Conservation (phyloP, 2,797 vertebrate genomes). For the Gallinago solitaria region DNA sequence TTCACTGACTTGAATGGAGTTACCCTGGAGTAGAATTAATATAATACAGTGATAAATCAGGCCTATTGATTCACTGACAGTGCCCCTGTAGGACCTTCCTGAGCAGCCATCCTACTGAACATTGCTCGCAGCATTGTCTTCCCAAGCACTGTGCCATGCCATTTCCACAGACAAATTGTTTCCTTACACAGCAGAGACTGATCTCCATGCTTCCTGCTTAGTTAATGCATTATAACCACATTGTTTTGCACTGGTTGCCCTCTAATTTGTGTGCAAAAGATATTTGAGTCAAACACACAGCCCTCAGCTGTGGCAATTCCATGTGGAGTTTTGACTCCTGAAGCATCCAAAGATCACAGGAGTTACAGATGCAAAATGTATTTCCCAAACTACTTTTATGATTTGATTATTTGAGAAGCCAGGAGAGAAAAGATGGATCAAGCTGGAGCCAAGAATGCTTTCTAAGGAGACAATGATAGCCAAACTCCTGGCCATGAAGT, state of each 20-base stretch:
- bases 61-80: slow-evolving; percentile 49
- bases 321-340: slow-evolving; percentile 44
- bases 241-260: slow-evolving; percentile 54
- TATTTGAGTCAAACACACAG: slow-evolving; percentile 36
- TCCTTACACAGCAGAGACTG: slow-evolving; percentile 60
- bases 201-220: slow-evolving; percentile 56
- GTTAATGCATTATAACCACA: slow-evolving; percentile 60
- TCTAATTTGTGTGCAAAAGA: slow-evolving; percentile 59
- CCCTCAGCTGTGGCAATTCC: slow-evolving; percentile 34
- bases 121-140: slow-evolving; percentile 41
- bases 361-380: slow-evolving; percentile 33
- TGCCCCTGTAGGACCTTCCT: slow-evolving; percentile 53
- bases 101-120: slow-evolving; percentile 14
- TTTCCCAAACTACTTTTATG: slow-evolving; percentile 1
- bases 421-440: slow-evolving; percentile 26
- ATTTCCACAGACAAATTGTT: slow-evolving; percentile 66
- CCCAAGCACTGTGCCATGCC: slow-evolving; percentile 30
- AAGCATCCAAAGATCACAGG: slow-evolving; percentile 47
- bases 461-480: slow-evolving; percentile 48
- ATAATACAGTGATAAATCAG: slow-evolving; percentile 56
- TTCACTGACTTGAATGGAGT: slow-evolving; percentile 31
- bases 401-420: slow-evolving; percentile 48
- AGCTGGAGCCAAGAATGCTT: slow-evolving; percentile 47
- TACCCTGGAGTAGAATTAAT: slow-evolving; percentile 37
- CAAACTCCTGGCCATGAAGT: neutral